A percentile compares a stretch with the other conserved stretches of the same genome.
phyloP scores from a whole-genome alignment of 2,113 vertebrate species.

The Hypanus sabinus region DNA sequence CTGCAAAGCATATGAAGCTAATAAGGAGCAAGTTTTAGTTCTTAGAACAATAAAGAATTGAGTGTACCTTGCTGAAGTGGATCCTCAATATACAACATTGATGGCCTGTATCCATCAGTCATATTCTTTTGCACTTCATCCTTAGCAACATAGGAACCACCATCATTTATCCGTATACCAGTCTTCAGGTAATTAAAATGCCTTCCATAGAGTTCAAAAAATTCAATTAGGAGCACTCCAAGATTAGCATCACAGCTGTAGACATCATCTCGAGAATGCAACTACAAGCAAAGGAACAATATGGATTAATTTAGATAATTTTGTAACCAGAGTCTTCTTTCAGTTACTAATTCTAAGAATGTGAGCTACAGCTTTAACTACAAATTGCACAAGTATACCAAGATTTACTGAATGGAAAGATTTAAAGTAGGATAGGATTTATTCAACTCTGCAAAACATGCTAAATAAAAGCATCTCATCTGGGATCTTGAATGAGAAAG shows the following conservation, averaged over 20 bases:
- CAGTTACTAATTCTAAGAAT: no score
- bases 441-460: not conserved
- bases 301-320: constrained; percentile 31
- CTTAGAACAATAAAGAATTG: not conserved
- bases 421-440: not conserved
- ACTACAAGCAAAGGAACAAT: constrained; percentile 55
- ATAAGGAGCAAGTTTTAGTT: not conserved
- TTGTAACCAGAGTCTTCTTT: not conserved
- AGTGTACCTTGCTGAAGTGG: constrained; percentile 84
- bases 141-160: constrained; percentile 93
- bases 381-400: not conserved
- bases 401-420: not conserved
- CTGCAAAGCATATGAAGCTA: not conserved
- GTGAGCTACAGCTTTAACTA: not conserved
- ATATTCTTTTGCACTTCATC: constrained; percentile 93
- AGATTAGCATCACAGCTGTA: constrained; percentile 86
- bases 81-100: constrained; percentile 96
- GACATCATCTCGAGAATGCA: constrained; percentile 88
- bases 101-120: constrained; percentile 92
- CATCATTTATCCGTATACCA: constrained; percentile 95
- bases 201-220: constrained; percentile 95
- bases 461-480: not conserved
- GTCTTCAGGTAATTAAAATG: constrained; percentile 98
- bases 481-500: not conserved
- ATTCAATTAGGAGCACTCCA: constrained; percentile 95